Base-by-base conservation (phyloP, 2,888 invertebrate genomes). In the Cotesia congregata region DNA sequence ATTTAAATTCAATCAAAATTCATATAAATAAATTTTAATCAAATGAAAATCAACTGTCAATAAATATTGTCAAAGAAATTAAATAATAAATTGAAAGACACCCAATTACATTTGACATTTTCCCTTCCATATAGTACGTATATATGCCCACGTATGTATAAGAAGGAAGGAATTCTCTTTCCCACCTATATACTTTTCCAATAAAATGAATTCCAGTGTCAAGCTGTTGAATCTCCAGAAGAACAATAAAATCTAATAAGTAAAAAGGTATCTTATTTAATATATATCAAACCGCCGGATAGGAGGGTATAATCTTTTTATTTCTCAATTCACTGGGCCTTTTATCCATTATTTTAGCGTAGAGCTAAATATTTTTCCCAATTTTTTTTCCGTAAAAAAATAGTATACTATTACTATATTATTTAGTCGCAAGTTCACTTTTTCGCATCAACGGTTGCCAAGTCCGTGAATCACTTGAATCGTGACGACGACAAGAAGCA, bases 361-460 rank as follows among this genome's bases (percentile, higher is more conserved):
- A 50, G 7, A 50, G 50, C 50, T 50, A 4, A 12, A 50, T 50
- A 50, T 50, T 50, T 6, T 50, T 50, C 41, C 6, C 3, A 9
- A 50, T 50, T 6, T 50, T 50, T 50, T 50, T 50, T 50, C 1
- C 2, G 50, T 30, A 3, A 30, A 30, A 30, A 30, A 30, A 30
- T 30, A 30, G 30, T 30, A 2, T 30, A 17, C 20, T 39, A 20
- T 41, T 30, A 12, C n/a, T 38, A 3, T 30, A 73, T 41, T 64
- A 41, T 73, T n/a, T 30, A 30, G 50, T 4, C 15, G 30, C 59
- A 41, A 65, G 62, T 40, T 39, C 12, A 72, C 62, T 67, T 71
- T 41, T 50, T 60, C 72, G 70, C 75, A 72, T 75, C 74, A 67
- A 61, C 20, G 61, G 60, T 72, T 77, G 72, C 75, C 60, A 30